Conservation (phyloP, 2,888 invertebrate species). For the Caradrina kadenii region DNA sequence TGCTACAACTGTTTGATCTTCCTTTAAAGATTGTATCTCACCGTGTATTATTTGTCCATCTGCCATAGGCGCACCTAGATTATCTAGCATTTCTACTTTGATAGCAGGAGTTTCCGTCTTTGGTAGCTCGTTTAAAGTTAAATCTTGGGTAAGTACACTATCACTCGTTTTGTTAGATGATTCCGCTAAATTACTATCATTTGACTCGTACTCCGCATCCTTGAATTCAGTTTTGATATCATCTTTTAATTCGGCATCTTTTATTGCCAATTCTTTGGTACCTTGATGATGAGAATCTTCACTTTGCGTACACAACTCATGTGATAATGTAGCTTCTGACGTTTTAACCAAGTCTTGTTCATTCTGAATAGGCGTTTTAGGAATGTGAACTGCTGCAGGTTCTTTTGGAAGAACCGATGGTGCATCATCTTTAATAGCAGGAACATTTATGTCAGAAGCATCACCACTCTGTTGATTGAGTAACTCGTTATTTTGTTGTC, state of each 20-base stretch:
- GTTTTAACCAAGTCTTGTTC: conserved; percentile 62
- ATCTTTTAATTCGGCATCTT: conserved; percentile 8
- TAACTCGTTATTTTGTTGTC: conserved; percentile 61
- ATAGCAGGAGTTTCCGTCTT: conserved; percentile 6
- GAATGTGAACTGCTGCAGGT: background rate
- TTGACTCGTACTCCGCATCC: background rate
- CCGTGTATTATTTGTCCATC: conserved; percentile 8
- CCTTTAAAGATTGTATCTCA: background rate
- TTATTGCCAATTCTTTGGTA: background rate
- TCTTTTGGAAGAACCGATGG: conserved; percentile 3
- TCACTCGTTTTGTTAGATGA: background rate
- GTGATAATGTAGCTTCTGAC: conserved; percentile 72
- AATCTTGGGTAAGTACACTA: background rate
- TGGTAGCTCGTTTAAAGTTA: background rate
- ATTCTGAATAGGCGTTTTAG: conserved; percentile 57
- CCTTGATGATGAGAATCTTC: conserved; percentile 13
- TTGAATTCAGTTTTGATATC: background rate
- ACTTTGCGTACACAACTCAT: conserved; percentile 38
- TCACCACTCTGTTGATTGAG: conserved; percentile 4
- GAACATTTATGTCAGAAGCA: conserved; percentile 2
- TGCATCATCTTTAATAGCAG: conserved; percentile 7
- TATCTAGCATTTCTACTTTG: conserved; percentile 8
- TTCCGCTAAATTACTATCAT: background rate
- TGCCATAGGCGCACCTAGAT: background rate
- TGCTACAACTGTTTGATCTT: background rate